Conservation (phyloP, 2,888 invertebrate genomes). For the Pristionchus mayeri region DNA sequence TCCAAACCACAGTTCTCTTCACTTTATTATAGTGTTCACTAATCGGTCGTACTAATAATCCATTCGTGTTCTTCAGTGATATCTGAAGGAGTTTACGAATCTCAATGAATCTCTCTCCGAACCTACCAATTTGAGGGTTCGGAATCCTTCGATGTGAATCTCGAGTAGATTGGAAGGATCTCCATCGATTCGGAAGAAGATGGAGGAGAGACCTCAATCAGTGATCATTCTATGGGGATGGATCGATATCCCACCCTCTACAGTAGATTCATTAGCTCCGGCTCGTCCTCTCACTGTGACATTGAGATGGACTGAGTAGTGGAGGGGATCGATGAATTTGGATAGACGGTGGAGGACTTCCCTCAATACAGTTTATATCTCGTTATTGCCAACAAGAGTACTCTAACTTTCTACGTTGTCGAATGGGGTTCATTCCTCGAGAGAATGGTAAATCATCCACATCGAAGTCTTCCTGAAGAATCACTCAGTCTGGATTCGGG, state of each 20-base stretch:
- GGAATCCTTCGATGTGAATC: not conserved
- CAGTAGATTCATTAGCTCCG: not conserved
- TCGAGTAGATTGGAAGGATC: not conserved
- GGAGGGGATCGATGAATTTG: not conserved
- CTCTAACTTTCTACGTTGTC: not conserved
- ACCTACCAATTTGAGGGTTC: not conserved
- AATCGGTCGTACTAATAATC: not conserved
- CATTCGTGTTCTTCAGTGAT: not conserved
- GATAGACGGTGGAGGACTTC: not conserved
- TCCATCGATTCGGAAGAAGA: not conserved
- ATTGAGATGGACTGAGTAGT: not conserved
- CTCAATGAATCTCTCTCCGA: not conserved
- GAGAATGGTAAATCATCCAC: conserved; percentile 1
- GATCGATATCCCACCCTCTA: not conserved
- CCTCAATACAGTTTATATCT: not conserved
- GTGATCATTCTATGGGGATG: not conserved
- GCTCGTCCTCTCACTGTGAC: not conserved
- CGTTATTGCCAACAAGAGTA: not conserved
- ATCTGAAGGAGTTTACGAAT: not conserved
- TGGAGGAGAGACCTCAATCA: not conserved
- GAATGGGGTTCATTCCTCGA: not conserved
- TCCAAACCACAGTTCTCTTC: not conserved
- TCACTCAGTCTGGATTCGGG: not conserved
- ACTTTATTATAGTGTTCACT: not conserved
- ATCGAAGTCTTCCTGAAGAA: not conserved